Evolutionary conservation across 1,140 invertebrate genomes (phyloP).

Genomic region (Magallana ariakensis): DNA sequence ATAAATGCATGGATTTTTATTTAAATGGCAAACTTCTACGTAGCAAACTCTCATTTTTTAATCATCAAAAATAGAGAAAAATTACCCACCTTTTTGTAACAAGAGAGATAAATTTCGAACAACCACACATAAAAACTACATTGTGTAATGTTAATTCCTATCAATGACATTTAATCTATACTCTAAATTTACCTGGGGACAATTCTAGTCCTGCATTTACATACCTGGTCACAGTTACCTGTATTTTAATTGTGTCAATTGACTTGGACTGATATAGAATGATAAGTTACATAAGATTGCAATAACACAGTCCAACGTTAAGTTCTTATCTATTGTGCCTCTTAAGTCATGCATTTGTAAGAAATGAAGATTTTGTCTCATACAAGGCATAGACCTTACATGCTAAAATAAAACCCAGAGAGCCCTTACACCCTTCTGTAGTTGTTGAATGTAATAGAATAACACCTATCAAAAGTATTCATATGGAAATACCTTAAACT

Average conservation of each 20-base stretch:
- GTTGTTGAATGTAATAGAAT: no score
- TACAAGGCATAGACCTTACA: not conserved
- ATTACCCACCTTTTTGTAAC: not conserved
- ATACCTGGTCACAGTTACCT: not conserved
- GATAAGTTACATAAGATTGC: conserved; percentile 5
- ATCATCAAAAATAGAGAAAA: not conserved
- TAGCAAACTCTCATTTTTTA: not conserved
- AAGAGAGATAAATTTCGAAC: not conserved
- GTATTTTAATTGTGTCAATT: not conserved
- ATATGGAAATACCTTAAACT: no score
- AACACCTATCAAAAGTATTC: no score
- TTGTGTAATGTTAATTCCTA: not conserved
- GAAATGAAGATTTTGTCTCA: not conserved
- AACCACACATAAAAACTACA: not conserved
- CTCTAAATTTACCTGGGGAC: not conserved
- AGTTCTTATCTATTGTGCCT: not conserved
- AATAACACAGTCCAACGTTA: not conserved
- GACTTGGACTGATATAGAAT: not conserved
- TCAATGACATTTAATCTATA: not conserved
- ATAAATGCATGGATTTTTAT: not conserved
- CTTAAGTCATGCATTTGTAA: not conserved
- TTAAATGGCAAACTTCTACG: not conserved
- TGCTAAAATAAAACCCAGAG: not conserved
- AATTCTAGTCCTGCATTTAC: not conserved
- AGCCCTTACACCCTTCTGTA: no score